Percentiles rank a stretch among this genome's conserved stretches.
phyloP scores from a whole-genome alignment of 2,888 invertebrate genomes.

The Brenthis ino region DNA sequence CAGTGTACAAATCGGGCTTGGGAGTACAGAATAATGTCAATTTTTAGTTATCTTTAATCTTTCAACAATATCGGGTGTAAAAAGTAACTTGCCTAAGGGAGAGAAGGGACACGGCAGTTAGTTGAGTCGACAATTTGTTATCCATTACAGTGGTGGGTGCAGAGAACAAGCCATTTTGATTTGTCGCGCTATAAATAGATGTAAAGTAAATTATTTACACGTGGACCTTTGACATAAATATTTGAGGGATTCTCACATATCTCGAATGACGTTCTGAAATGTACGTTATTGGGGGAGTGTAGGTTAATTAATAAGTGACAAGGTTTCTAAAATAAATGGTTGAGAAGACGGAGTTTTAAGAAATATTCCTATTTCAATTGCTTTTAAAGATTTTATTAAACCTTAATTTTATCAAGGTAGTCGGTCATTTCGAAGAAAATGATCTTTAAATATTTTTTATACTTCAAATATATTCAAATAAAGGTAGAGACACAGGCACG shows the following conservation, averaged over 20 bases:
- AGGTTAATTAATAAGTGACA: conserved; percentile 18
- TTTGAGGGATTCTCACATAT: conserved; percentile 26
- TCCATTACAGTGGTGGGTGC: conserved; percentile 50
- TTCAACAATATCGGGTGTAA: no score
- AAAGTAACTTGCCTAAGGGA: no score
- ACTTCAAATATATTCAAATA: no score
- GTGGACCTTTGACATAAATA: conserved; percentile 15
- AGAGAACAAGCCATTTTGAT: conserved; percentile 55
- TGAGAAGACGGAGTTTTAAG: not conserved
- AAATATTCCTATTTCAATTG: not conserved
- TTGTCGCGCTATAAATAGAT: conserved; percentile 64
- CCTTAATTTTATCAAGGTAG: no score
- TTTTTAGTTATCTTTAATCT: no score
- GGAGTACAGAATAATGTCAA: no score
- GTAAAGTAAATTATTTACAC: conserved; percentile 25
- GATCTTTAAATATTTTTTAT: no score
- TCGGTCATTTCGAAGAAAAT: no score
- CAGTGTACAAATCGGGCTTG: no score
- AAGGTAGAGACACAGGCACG: not conserved
- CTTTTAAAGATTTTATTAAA: not conserved
- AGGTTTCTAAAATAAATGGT: not conserved
- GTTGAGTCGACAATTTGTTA: conserved; percentile 57
- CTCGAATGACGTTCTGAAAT: conserved; percentile 12
- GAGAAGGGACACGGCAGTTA: no score
- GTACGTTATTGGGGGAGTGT: conserved; percentile 9